phyloP scores from a whole-genome alignment of 2,888 invertebrate species.

The Meteorus cinctellus region DNA sequence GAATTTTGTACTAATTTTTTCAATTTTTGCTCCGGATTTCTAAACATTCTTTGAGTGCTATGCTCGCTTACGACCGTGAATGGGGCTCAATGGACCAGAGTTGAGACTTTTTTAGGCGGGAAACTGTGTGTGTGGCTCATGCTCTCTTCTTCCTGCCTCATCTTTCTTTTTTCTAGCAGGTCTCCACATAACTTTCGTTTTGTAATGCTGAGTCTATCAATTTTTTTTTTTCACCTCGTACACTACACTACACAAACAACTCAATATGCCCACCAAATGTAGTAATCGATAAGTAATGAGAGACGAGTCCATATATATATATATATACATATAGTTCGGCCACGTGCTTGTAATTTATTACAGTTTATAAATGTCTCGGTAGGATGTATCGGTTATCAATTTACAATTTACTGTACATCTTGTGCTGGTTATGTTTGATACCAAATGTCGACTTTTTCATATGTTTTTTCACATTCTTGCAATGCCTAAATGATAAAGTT shows the following conservation, averaged over 20 bases:
- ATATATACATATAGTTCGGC: not conserved
- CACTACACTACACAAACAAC: not conserved
- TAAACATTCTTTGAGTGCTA: conserved; percentile 23
- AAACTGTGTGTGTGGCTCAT: conserved; percentile 41
- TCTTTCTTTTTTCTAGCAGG: not conserved
- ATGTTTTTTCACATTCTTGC: not conserved
- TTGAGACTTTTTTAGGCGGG: conserved; percentile 53
- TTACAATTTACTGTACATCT: conserved; percentile 7
- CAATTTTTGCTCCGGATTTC: conserved; percentile 19
- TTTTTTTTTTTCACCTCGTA: not conserved
- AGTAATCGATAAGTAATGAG: conserved; percentile 22
- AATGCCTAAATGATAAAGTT: not conserved
- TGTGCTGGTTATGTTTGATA: not conserved
- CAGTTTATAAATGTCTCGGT: not conserved
- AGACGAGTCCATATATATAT: not conserved
- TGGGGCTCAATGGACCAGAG: conserved; percentile 41
- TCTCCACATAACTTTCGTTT: not conserved
- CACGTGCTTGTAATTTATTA: conserved; percentile 13
- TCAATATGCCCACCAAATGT: not conserved
- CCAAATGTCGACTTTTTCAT: conserved; percentile 24
- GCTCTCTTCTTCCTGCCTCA: not conserved
- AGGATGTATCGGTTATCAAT: conserved; percentile 10
- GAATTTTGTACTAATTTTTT: conserved; percentile 23
- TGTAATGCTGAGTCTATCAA: conserved; percentile 9
- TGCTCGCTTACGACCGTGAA: conserved; percentile 18